Conservation (phyloP, 2,113 vertebrate genomes). For the Syngnathus typhle region DNA sequence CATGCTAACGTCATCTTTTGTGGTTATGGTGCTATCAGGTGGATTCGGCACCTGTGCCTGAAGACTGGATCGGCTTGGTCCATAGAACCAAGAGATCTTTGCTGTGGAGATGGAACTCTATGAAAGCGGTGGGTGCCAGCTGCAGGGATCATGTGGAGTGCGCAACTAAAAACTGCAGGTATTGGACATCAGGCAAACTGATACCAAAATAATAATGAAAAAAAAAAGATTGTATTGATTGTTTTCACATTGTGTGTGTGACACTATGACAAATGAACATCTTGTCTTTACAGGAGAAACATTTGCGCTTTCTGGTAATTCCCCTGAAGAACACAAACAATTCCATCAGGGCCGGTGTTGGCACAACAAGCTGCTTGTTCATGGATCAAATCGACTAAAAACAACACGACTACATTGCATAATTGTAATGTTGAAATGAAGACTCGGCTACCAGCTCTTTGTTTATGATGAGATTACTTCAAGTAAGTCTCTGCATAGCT, state of each 20-base stretch:
- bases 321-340: slow-evolving; percentile 14
- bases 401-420: not conserved
- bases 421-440: not conserved
- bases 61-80: slow-evolving; percentile 51
- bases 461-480: not conserved
- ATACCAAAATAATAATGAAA: too few species aligned
- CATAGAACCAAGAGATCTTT: slow-evolving; percentile 67
- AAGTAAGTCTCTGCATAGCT: not conserved
- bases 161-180: slow-evolving; percentile 74
- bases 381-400: slow-evolving; percentile 11
- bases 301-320: slow-evolving; percentile 44
- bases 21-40: slow-evolving; percentile 47
- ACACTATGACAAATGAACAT: slow-evolving; percentile 8
- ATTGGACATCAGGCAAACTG: not conserved
- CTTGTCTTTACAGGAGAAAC: slow-evolving; percentile 52
- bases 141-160: slow-evolving; percentile 69
- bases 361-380: slow-evolving; percentile 10
- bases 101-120: slow-evolving; percentile 75
- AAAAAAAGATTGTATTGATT: not conserved
- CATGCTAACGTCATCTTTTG: not conserved
- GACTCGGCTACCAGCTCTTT: slow-evolving; percentile 3
- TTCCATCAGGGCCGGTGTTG: not conserved
- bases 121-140: slow-evolving; percentile 68
- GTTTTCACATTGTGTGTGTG: not conserved
- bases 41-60: slow-evolving; percentile 47